Percentiles rank a stretch among this genome's conserved stretches.
Evolutionary conservation across 2,113 vertebrate genomes (phyloP).

Genomic region (Romanogobio albipinnatus): DNA sequence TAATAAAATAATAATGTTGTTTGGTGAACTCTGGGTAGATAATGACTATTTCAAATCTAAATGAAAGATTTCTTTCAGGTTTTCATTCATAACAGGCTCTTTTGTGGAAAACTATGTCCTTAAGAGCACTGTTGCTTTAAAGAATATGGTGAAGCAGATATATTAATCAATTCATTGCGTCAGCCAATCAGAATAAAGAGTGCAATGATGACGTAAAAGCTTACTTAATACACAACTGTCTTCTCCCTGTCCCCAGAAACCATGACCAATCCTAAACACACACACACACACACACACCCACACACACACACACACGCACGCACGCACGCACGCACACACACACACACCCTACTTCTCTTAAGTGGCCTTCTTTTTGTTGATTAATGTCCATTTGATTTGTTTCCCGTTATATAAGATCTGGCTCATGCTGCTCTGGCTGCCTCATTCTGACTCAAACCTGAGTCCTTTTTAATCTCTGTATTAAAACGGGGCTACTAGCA

Average conservation of each 20-base stretch:
- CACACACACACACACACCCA: neutral
- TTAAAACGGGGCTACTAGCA: conserved; percentile 6
- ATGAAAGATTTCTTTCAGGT: no score
- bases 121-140: neutral
- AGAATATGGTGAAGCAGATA: neutral
- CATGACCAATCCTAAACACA: neutral
- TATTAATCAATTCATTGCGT: neutral
- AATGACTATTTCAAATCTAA: no score
- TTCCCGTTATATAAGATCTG: neutral
- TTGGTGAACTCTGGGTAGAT: no score
- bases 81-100: no score
- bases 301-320: neutral
- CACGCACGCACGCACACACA: neutral
- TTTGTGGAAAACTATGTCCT: no score
- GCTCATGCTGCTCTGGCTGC: neutral
- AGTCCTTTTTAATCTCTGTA: neutral
- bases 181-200: neutral
- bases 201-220: neutral
- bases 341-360: neutral
- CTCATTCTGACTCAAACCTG: conserved; percentile 9
- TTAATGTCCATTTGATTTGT: neutral
- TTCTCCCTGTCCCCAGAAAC: neutral
- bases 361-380: conserved; percentile 9
- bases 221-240: neutral
- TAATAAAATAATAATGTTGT: no score